Evolutionary conservation across 92 coral and sea anemone species (phyloP).

Genomic region (Anthopleura xanthogrammica): DNA sequence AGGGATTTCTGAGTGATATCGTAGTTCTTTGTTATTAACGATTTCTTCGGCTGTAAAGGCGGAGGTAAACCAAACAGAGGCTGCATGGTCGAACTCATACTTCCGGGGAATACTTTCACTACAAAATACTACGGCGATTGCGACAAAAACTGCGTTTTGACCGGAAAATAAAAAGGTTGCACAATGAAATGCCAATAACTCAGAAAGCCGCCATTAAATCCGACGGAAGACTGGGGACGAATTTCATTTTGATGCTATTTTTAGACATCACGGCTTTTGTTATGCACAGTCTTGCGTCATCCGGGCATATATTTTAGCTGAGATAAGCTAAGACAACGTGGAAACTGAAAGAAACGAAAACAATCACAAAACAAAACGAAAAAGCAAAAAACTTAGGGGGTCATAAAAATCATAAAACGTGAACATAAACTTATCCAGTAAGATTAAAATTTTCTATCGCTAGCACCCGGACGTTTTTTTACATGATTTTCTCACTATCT

Average conservation of each 20-base stretch:
- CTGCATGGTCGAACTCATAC: conserved; percentile 53
- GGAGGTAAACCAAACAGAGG: conserved; percentile 63
- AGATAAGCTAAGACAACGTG: neutral
- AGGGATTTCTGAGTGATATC: conserved; percentile 73
- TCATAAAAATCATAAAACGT: too few relatives aligned
- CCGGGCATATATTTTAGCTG: neutral
- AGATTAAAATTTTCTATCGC: too few relatives aligned
- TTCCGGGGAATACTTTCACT: conserved; percentile 3
- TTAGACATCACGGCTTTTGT: conserved; percentile 17
- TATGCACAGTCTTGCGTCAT: neutral
- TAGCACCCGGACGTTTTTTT: too few relatives aligned
- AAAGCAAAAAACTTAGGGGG: neutral
- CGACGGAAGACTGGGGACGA: conserved; percentile 20
- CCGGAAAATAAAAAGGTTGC: conserved; percentile 7
- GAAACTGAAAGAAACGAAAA: neutral
- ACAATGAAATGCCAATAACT: neutral
- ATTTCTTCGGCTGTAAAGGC: conserved; percentile 61
- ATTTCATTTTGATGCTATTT: conserved; percentile 8
- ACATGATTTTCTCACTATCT: too few relatives aligned
- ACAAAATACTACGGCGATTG: neutral
- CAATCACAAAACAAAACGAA: neutral
- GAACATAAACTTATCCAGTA: too few relatives aligned
- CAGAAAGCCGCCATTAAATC: conserved; percentile 25
- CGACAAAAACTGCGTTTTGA: neutral
- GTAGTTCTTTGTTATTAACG: conserved; percentile 74